Percentiles rank a stretch among this genome's conserved stretches.
Evolutionary conservation across 2,797 vertebrate genomes (phyloP).

Genomic region (Pangasius sanitwongsei): DNA sequence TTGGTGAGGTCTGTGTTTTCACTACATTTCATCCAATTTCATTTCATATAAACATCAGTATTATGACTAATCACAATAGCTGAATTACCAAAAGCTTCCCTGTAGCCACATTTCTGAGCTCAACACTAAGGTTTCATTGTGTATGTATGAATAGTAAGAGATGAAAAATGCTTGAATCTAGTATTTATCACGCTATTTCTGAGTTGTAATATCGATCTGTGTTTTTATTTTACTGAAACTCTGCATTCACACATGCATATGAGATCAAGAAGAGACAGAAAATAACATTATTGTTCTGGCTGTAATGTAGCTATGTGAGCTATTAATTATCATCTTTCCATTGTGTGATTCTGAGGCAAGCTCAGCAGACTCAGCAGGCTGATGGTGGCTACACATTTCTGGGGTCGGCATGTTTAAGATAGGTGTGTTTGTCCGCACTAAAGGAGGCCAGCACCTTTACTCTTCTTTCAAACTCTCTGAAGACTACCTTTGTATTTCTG

Average conservation of each 20-base stretch:
- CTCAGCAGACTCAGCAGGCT: conserved; percentile 18
- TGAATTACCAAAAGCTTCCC: conserved; percentile 54
- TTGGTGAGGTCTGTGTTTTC: conserved; percentile 47
- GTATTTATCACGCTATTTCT: conserved; percentile 45
- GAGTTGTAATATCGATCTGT: conserved; percentile 44
- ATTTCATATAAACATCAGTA: conserved; percentile 56
- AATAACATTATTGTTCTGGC: conserved; percentile 28
- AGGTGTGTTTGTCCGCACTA: neutral
- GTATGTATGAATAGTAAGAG: conserved; percentile 45
- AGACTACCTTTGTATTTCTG: conserved; percentile 10
- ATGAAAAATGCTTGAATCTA: conserved; percentile 36
- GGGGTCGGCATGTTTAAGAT: conserved; percentile 7
- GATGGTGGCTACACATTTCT: neutral
- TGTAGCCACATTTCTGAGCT: conserved; percentile 40
- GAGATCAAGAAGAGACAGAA: conserved; percentile 12
- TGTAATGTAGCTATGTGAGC: neutral
- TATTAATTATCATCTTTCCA: conserved; percentile 16
- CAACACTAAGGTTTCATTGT: conserved; percentile 47
- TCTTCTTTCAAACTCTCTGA: conserved; percentile 16
- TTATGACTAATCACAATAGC: conserved; percentile 57
- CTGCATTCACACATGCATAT: conserved; percentile 23
- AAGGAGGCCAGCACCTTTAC: conserved; percentile 18
- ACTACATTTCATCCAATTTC: conserved; percentile 53
- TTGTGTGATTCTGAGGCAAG: neutral
- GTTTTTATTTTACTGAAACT: conserved; percentile 46